Evolutionary conservation across 2,888 invertebrate species (phyloP).

Genomic region (Ferdinandea cuprea): DNA sequence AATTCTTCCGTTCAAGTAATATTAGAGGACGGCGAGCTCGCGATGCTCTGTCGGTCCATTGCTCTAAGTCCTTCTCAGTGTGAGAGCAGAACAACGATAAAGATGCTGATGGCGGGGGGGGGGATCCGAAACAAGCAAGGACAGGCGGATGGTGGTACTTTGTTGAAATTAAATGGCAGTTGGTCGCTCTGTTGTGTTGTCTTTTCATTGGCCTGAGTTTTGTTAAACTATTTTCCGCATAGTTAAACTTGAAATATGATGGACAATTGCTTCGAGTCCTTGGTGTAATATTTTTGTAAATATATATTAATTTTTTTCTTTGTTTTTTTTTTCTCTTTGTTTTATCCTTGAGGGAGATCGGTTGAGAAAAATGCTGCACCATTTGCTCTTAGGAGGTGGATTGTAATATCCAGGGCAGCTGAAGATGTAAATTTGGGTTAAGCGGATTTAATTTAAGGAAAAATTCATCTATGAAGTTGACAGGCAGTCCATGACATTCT

Average conservation of each 20-base stretch:
- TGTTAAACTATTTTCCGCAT: conserved; percentile 70
- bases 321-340: conserved; percentile 1
- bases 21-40: conserved; percentile 13
- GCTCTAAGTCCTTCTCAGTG: conserved; percentile 35
- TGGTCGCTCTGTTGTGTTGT: conserved; percentile 60
- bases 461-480: too few species aligned
- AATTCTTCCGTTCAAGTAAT: conserved; percentile 64
- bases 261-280: conserved; percentile 61
- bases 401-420: too few species aligned
- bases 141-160: conserved; percentile 26
- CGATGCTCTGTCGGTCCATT: conserved; percentile 44
- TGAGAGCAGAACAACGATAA: conserved; percentile 19
- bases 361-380: too few species aligned
- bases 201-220: conserved; percentile 58
- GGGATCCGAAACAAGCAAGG: not conserved
- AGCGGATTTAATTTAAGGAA: too few species aligned
- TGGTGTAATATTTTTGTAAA: conserved; percentile 22
- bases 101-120: conserved; percentile 14
- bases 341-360: too few species aligned
- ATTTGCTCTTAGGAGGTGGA: not conserved
- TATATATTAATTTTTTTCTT: not conserved
- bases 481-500: too few species aligned
- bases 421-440: too few species aligned
- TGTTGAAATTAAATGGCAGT: conserved; percentile 71
- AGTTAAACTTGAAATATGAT: conserved; percentile 71